A percentile compares a stretch with the other conserved stretches of the same genome.
Conservation (phyloP, 1,140 invertebrate genomes). For the Calycopis cecrops region DNA sequence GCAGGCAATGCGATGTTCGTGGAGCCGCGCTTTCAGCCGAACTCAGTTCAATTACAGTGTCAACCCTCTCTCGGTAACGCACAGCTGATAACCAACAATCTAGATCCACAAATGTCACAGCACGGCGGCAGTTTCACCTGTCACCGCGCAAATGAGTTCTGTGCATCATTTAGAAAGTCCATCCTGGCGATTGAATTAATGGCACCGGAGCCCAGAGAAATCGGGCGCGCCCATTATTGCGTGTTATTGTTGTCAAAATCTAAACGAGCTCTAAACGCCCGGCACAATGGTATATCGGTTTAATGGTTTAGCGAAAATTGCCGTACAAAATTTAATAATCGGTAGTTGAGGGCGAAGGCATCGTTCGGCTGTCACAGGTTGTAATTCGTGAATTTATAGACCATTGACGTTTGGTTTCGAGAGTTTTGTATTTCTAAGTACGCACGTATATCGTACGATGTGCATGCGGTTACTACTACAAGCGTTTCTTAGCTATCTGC, state of each 20-base stretch:
- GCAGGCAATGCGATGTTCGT: no score
- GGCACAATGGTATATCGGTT: not conserved
- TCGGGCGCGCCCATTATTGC: conserved; percentile 25
- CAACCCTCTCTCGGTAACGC: conserved; percentile 22
- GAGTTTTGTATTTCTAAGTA: no score
- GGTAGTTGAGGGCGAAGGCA: no score
- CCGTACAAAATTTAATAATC: not conserved
- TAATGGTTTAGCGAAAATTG: conserved; percentile 7
- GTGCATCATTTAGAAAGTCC: conserved; percentile 66
- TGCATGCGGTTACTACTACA: no score
- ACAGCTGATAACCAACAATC: conserved; percentile 49
- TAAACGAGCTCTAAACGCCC: conserved; percentile 10
- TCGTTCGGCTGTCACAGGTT: no score
- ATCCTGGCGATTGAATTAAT: conserved; percentile 59
- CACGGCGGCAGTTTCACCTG: conserved; percentile 56
- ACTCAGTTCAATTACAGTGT: not conserved
- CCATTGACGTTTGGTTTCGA: no score
- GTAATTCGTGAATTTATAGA: no score
- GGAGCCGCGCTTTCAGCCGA: no score
- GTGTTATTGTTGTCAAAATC: conserved; percentile 19
- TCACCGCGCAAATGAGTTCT: conserved; percentile 64
- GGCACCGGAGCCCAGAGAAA: conserved; percentile 23
- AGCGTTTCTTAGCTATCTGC: no score
- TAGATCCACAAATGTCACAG: conserved; percentile 57
- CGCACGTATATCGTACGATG: no score